Base-by-base conservation (phyloP, 2,113 vertebrate genomes). In the Todiramphus chloris region DNA sequence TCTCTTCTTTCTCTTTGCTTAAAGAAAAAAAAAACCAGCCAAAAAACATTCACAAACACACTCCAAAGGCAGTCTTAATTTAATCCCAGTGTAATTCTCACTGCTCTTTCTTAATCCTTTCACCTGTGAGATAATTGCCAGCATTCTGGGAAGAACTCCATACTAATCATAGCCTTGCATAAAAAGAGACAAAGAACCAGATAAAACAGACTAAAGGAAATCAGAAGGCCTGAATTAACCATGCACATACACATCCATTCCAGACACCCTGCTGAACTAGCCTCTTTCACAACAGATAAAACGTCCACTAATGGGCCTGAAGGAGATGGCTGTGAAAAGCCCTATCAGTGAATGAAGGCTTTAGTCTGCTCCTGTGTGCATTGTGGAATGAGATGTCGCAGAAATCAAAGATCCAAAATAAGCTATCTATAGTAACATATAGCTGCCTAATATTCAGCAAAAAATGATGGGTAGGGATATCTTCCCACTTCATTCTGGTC, bases 61-160 rank as follows among this genome's bases (percentile, higher is more conserved):
- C 67, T 90, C 83, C 77, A 95, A 93, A 92, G 58, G 62, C 51
- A 89, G 83, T 96, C 43, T 83, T 94, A 56, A 95, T 93, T 98
- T 97, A 98, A 98, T 97, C 94, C 93, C 89, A 96, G 66, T 87
- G 87, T 97, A 97, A 95, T 96, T 98, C 95, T 96, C 79, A 66
- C 51, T 56, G 96, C 93, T 97, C 92, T 91, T 93, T 89, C 91
- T 97, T 97, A 98, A 98, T 98, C 97, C 96, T 94, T 96, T 96
- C 97, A 98, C 98, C 98, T 98, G 96, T 96, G 97, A 98, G 97
- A 97, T 97, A 98, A 98, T 97, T 97, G 97, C 94, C 79, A 93
- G 93, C 67, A 96, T 96, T 98, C 97, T 98, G 93, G 85, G 84
- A 79, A 97, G 94, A 97, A 96, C 72, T 95, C 96, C 93, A 76